A percentile compares a stretch with the other conserved stretches of the same genome.
phyloP scores from a whole-genome alignment of 2,113 vertebrate species.

The Ictalurus furcatus region DNA sequence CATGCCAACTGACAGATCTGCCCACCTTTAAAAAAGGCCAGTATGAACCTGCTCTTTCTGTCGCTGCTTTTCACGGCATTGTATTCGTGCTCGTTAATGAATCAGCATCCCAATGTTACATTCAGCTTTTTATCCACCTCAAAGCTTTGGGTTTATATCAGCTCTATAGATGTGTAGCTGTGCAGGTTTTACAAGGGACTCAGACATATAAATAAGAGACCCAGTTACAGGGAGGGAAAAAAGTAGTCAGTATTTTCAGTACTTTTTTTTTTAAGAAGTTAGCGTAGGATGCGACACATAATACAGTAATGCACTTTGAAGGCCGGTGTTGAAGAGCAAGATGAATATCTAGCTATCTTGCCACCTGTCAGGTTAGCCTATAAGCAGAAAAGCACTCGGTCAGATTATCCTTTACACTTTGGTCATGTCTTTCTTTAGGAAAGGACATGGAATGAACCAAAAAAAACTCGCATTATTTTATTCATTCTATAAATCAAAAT shows the following conservation, averaged over 20 bases:
- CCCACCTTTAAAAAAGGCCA: conserved; percentile 28
- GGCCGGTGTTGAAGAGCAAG: not conserved
- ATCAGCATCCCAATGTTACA: conserved; percentile 23
- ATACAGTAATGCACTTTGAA: not conserved
- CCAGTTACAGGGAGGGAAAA: not conserved
- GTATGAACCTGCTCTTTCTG: conserved; percentile 3
- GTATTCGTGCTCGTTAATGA: conserved; percentile 32
- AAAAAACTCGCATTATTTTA: no score
- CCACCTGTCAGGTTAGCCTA: not conserved
- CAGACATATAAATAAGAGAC: not conserved
- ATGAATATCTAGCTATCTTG: not conserved
- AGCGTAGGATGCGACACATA: not conserved
- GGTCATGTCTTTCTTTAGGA: no score
- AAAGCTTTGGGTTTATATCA: not conserved
- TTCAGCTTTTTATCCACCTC: conserved; percentile 19
- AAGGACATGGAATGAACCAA: no score
- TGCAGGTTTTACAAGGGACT: not conserved
- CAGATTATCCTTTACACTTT: no score
- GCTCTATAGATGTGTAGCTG: not conserved
- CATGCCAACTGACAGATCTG: conserved; percentile 23
- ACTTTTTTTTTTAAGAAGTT: not conserved
- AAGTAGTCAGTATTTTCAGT: not conserved
- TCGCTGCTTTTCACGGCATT: conserved; percentile 27
- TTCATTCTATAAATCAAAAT: no score
- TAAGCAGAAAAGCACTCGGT: not conserved